Conservation (phyloP, 2,113 vertebrate species). For the Nothocercus julius region DNA sequence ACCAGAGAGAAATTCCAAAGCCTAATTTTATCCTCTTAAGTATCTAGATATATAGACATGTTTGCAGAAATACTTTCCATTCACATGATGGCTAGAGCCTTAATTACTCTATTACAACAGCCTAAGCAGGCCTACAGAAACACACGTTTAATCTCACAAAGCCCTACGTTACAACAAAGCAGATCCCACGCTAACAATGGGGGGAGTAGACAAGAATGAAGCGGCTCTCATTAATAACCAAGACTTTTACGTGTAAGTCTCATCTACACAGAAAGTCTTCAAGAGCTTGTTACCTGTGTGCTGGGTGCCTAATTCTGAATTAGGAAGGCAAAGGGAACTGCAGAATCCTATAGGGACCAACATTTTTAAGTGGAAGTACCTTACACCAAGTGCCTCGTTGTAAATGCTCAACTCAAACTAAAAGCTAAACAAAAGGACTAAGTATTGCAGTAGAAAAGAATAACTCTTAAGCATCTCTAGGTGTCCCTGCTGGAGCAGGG, state of each 20-base stretch:
- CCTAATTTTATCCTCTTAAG: conserved; percentile 55
- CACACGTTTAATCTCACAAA: conserved; percentile 13
- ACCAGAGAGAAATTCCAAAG: conserved; percentile 53
- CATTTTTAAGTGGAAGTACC: not conserved
- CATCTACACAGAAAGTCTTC: not conserved
- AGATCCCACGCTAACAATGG: not conserved
- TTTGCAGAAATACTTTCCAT: conserved; percentile 53
- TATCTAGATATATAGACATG: conserved; percentile 34
- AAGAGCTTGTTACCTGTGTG: not conserved
- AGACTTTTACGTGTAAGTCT: not conserved
- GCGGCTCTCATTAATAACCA: not conserved
- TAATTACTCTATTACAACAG: conserved; percentile 35
- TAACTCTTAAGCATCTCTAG: not conserved
- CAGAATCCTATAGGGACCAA: not conserved
- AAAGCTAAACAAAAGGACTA: not conserved
- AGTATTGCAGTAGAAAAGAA: not conserved
- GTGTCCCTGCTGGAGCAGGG: too few relatives aligned
- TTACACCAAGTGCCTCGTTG: not conserved
- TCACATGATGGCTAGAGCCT: conserved; percentile 27
- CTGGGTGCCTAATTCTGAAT: not conserved
- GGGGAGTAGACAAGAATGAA: not conserved
- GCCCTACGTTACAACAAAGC: not conserved
- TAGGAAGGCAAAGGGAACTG: not conserved
- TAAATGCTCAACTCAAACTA: not conserved
- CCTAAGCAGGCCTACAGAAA: not conserved